A percentile compares a stretch with the other conserved stretches of the same genome.
Conservation (phyloP, 2,797 vertebrate genomes). For the Micropoecilia bifurca region DNA sequence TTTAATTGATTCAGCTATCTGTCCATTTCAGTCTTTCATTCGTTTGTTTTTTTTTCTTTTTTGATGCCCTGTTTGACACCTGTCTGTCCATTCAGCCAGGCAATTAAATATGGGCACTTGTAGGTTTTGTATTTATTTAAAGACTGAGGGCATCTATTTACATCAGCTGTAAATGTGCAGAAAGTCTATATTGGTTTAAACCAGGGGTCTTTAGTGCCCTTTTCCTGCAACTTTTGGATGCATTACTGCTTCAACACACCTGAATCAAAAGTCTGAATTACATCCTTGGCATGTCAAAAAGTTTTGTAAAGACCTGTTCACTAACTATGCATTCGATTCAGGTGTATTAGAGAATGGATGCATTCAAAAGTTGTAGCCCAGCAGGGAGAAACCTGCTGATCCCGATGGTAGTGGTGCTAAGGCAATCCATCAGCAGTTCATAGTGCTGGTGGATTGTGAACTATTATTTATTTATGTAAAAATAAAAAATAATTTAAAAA, state of each 20-base stretch:
- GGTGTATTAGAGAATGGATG: neutral
- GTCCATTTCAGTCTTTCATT: neutral
- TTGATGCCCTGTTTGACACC: no score
- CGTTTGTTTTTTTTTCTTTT: neutral
- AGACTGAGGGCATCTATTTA: neutral
- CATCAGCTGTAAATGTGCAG: neutral
- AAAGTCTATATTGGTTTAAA: neutral
- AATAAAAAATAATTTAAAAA: no score
- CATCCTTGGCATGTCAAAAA: neutral
- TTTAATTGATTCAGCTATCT: neutral
- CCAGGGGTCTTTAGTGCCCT: neutral
- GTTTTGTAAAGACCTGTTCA: neutral
- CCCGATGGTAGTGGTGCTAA: no score
- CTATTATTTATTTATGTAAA: no score
- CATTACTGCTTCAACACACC: neutral
- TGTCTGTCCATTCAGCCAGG: neutral
- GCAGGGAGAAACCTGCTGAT: no score
- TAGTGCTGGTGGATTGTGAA: no score
- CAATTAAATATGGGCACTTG: neutral
- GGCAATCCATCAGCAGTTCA: no score
- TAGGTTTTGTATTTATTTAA: conserved; percentile 1
- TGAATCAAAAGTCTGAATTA: neutral
- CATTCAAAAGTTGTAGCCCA: no score
- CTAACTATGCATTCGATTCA: neutral
- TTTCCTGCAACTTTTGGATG: neutral